Conservation (phyloP, 1,140 invertebrate species). For the Zophobas atratus region DNA sequence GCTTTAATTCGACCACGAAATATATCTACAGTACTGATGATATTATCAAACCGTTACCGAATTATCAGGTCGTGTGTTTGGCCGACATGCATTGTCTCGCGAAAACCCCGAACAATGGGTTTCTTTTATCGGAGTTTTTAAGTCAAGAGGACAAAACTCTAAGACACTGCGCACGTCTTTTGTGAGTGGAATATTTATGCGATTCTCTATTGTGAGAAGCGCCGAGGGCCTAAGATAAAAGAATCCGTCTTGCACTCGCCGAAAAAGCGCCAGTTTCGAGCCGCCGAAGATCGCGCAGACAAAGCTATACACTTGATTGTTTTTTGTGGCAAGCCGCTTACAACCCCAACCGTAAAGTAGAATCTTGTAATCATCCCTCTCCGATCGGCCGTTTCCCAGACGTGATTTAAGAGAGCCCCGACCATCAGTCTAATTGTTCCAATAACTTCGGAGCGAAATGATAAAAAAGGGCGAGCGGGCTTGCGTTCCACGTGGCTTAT, state of each 20-base stretch:
- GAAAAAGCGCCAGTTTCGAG: not conserved
- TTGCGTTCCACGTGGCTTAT: too few relatives aligned
- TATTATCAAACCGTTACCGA: too few relatives aligned
- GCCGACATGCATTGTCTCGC: too few relatives aligned
- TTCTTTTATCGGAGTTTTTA: constrained; percentile 4
- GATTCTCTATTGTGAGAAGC: not conserved
- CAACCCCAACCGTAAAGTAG: not conserved
- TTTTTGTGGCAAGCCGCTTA: too few relatives aligned
- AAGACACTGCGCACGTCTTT: not conserved
- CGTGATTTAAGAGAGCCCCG: constrained; percentile 19
- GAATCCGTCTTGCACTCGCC: not conserved
- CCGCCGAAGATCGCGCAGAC: not conserved
- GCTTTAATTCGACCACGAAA: too few relatives aligned
- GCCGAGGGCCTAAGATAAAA: not conserved
- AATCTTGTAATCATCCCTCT: constrained; percentile 24
- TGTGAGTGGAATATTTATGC: not conserved
- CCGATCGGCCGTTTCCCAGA: constrained; percentile 22
- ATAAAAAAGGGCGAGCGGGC: too few relatives aligned
- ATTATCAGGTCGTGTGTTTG: too few relatives aligned
- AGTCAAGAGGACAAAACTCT: not conserved
- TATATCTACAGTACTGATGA: too few relatives aligned
- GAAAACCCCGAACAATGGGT: not conserved
- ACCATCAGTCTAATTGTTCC: constrained; percentile 32
- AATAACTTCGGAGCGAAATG: not conserved
- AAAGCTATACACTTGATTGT: too few relatives aligned